Evolutionary conservation across 2,888 invertebrate genomes (phyloP), one percentile per base, ranked within the genome.

Genomic region (Molorchus minor): DNA sequence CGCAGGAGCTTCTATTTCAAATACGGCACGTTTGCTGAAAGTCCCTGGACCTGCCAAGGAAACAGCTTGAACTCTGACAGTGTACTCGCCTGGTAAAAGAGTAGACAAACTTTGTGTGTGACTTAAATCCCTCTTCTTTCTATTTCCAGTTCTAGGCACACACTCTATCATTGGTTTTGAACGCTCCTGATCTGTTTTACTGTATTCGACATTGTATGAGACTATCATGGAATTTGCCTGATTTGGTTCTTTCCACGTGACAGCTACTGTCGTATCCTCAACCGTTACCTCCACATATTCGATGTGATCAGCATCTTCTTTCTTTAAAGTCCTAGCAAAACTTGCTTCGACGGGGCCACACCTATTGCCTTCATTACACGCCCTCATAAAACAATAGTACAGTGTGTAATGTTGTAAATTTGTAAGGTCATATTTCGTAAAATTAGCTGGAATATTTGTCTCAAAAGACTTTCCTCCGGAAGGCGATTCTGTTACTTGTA

Each of bases 151-250:
- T n/a, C 36, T 52, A 0, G 84, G 80, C 0, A 87, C 79, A 70
- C 90, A 90, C n/a, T 78, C 76, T 1, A 71, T 72, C 2, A 68
- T 68, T 13, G 77, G 77, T 41, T 77, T 78, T 1, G 79, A 75
- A 54, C 80, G 76, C 40, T 75, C 77, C 12, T 76, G 69, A 45
- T 80, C 78, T 1, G 73, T 58, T 54, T 78, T 78, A 59, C 80
- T 81, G 70, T 86, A 85, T 63, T 86, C 83, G 8, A 89, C 75
- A 16, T 83, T 81, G 73, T 89, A 92, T 0, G 85, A 83, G 4
- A 90, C 80, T 3, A 89, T 84, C 2, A 86, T 72, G 0, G 88
- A 87, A 73, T 92, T 92, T 0, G 90, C 88, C 17, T 82, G 64
- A n/a, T 70, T 67, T 0, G 91, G 90, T 61, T 85, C 81, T 0